Percentiles rank a stretch among this genome's conserved stretches.
These are phyloP conservation scores for Xiphias gladius DNA, from an alignment of 2,113 vertebrate genomes.

Conservation along the genomic window DNA sequence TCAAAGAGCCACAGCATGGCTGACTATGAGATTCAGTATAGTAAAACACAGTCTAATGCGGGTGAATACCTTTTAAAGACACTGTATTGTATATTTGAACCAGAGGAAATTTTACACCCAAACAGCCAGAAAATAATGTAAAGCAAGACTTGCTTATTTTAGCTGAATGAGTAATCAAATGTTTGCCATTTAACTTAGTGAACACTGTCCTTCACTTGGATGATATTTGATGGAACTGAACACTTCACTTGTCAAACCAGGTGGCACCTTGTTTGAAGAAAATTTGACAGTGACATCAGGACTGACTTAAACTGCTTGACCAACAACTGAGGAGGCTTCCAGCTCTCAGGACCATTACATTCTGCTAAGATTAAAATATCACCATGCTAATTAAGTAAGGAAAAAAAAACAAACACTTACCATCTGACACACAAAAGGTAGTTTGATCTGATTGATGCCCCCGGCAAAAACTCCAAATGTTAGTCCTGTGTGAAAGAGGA, in stretches of 20 bases:
- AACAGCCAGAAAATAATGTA: neutral
- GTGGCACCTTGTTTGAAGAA: neutral
- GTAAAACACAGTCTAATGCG: too few relatives aligned
- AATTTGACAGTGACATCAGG: neutral
- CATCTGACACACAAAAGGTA: slow-evolving; percentile 93
- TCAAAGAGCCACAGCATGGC: too few relatives aligned
- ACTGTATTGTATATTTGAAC: too few relatives aligned
- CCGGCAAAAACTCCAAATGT: slow-evolving; percentile 94
- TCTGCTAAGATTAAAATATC: neutral
- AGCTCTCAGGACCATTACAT: neutral
- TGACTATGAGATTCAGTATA: too few relatives aligned
- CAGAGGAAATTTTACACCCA: too few relatives aligned
- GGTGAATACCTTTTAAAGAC: too few relatives aligned
- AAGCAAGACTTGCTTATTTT: neutral
- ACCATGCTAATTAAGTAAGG: neutral
- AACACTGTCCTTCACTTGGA: neutral
- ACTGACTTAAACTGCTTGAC: neutral
- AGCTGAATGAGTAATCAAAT: too few relatives aligned
- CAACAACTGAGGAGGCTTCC: neutral
- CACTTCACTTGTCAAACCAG: too few relatives aligned
- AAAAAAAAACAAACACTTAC: slow-evolving; percentile 84
- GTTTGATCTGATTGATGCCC: slow-evolving; percentile 95
- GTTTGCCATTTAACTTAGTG: too few relatives aligned
- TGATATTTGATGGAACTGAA: too few relatives aligned
- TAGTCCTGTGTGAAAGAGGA: slow-evolving; percentile 93